A percentile compares a stretch with the other conserved stretches of the same genome.
Conservation (phyloP, 2,113 vertebrate genomes). For the Hippocampus comes region DNA sequence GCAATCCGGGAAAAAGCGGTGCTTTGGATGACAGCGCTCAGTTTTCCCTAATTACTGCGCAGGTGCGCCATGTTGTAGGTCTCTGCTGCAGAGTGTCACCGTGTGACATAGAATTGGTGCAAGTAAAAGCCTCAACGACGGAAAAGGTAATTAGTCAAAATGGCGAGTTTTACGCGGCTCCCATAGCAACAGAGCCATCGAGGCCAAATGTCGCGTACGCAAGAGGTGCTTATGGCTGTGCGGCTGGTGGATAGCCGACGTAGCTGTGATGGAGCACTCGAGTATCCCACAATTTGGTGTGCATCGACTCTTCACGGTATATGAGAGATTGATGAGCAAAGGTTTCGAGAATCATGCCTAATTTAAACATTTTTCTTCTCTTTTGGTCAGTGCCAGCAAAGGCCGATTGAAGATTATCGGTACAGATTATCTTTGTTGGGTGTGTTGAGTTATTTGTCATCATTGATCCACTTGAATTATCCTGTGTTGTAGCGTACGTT, state of each 20-base stretch:
- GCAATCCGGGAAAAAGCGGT: not conserved
- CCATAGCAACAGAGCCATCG: conserved; percentile 42
- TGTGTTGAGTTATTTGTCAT: no score
- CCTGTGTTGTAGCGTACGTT: no score
- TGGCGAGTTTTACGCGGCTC: conserved; percentile 52
- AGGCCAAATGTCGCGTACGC: conserved; percentile 53
- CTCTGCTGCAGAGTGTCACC: conserved; percentile 44
- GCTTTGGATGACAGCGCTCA: conserved; percentile 11
- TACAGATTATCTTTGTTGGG: no score
- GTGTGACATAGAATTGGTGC: conserved; percentile 35
- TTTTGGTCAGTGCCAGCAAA: no score
- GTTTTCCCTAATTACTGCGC: not conserved
- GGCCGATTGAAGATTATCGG: no score
- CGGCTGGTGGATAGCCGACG: conserved; percentile 34
- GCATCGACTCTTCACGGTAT: not conserved
- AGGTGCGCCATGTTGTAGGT: not conserved
- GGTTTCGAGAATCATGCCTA: not conserved
- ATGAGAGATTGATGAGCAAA: not conserved
- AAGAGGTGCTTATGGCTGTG: conserved; percentile 57
- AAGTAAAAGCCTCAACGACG: conserved; percentile 40
- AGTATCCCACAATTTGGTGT: no score
- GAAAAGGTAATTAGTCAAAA: conserved; percentile 62
- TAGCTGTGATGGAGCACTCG: conserved; percentile 3
- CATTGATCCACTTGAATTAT: no score
- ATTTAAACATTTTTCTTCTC: no score